Evolutionary conservation across 2,888 invertebrate species (phyloP).

Genomic region (Acleris laterana): DNA sequence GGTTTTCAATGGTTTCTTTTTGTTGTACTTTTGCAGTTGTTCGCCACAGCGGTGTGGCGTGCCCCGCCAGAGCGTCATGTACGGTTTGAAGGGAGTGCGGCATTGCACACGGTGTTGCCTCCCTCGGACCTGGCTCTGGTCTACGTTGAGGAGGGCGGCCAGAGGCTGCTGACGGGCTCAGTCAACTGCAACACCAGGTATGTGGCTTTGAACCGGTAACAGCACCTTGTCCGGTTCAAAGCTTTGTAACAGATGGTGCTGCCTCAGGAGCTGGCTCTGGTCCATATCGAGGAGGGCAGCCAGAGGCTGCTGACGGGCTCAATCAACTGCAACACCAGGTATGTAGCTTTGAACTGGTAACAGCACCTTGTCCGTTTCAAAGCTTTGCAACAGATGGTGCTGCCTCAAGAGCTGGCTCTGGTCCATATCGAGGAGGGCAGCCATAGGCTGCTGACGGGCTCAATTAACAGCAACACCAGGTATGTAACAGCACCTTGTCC

Average conservation of each 20-base stretch:
- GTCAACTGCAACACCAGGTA: slow-evolving; percentile 50
- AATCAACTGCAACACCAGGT: no score
- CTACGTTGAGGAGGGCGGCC: slow-evolving; percentile 57
- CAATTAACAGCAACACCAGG: slow-evolving; percentile 54
- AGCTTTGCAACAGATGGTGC: slow-evolving; percentile 41
- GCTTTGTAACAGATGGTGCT: no score
- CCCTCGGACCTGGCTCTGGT: slow-evolving; percentile 60
- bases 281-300: no score
- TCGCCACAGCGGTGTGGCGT: slow-evolving; percentile 79
- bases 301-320: no score
- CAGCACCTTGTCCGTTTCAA: no score
- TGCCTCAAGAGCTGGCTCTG: slow-evolving; percentile 61
- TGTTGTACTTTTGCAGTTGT: slow-evolving; percentile 53
- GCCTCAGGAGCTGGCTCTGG: no score
- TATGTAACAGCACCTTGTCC: background rate
- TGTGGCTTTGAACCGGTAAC: background rate
- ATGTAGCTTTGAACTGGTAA: no score
- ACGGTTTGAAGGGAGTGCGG: slow-evolving; percentile 72
- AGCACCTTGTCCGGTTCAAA: no score
- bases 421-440: slow-evolving; percentile 57
- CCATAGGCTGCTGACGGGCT: slow-evolving; percentile 56
- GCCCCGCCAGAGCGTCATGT: slow-evolving; percentile 68
- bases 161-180: slow-evolving; percentile 59
- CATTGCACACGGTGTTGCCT: slow-evolving; percentile 63
- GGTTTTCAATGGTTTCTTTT: no score